Percentiles rank a stretch among this genome's conserved stretches.
Evolutionary conservation across 2,888 invertebrate species (phyloP).

Genomic region (Megalurothrips usitatus): DNA sequence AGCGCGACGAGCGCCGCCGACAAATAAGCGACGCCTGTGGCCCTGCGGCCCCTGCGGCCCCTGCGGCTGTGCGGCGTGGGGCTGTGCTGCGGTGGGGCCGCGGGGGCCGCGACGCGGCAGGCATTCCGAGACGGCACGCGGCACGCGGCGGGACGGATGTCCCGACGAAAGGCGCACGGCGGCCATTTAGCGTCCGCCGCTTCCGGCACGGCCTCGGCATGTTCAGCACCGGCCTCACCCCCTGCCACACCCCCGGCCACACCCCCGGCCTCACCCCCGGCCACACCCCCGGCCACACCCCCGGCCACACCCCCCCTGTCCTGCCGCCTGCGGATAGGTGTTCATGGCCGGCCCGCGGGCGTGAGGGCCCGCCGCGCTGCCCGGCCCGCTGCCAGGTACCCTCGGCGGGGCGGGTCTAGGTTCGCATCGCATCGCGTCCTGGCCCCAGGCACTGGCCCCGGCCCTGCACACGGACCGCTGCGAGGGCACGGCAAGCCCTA

Average conservation of each 20-base stretch:
- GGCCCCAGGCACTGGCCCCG: not conserved
- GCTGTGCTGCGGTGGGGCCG: not conserved
- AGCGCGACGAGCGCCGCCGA: slow-evolving; percentile 2
- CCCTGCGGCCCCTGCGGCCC: not conserved
- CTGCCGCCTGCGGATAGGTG: not conserved
- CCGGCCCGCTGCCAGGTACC: not conserved
- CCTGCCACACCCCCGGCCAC: too few relatives aligned
- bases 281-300: too few relatives aligned
- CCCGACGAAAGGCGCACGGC: not conserved
- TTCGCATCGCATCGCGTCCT: too few relatives aligned
- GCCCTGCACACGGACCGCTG: not conserved
- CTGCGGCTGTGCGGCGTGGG: not conserved
- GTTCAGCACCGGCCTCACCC: too few relatives aligned
- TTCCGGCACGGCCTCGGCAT: too few relatives aligned
- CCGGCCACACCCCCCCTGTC: too few relatives aligned
- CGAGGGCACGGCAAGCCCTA: too few relatives aligned
- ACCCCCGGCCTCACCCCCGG: too few relatives aligned
- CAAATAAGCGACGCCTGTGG: slow-evolving; percentile 14
- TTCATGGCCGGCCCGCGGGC: not conserved
- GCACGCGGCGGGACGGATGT: not conserved
- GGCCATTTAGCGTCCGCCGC: slow-evolving; percentile 1
- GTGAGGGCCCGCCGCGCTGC: not conserved
- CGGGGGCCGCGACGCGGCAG: not conserved
- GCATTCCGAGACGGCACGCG: slow-evolving; percentile 10
- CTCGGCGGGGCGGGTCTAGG: not conserved